Evolutionary conservation across 2,797 vertebrate genomes (phyloP), one percentile per base, ranked within the genome.

Genomic region (Cynodonichthys magdalenae): DNA sequence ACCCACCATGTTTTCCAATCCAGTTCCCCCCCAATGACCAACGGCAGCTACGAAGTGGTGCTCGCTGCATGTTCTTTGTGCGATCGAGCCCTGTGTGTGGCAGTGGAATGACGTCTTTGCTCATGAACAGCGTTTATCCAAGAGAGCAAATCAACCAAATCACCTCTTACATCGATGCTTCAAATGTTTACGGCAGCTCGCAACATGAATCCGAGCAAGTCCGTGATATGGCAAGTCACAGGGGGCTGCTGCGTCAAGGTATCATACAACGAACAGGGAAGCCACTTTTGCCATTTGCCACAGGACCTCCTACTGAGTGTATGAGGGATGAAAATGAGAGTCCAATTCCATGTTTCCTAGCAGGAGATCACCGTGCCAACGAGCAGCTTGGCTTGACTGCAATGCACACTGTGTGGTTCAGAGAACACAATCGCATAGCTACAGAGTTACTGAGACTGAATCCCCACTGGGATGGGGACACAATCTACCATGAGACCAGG

Each of bases 401-500:
- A 69, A 98, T 99, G 95, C 98, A 99, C 83, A 99, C 97, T 0
- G 74, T 98, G 52, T 99, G 97, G 97, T 96, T 99, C 81, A 93
- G 98, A 17, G 98, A 99, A 58, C 98, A 99, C 90, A 99, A 99
- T 82, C 95, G 97, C 65, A 87, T 99, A 9, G 97, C 98, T 0
- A 87, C 95, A 0, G 96, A 97, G 83, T 86, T 99, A 17, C 92
- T 99, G 57, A 90, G 91, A 59, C 92, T 99, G 24, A 99, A 99
- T 86, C 96, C 98, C 0, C 97, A 99, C 82, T 99, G 98, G 98
- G 97, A 99, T 0, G 97, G 98, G 0, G 97, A 99, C 89, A 99
- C 97, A 76, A 94, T 99, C 80, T 99, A 99, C 91, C 95, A 99
- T 0, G 98, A 99, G 89, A 93, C 97, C 42, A 92, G 98, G 24